Percentiles rank a stretch among this genome's conserved stretches.
Conservation (phyloP, 2,888 invertebrate species). For the Diarsia brunnea region DNA sequence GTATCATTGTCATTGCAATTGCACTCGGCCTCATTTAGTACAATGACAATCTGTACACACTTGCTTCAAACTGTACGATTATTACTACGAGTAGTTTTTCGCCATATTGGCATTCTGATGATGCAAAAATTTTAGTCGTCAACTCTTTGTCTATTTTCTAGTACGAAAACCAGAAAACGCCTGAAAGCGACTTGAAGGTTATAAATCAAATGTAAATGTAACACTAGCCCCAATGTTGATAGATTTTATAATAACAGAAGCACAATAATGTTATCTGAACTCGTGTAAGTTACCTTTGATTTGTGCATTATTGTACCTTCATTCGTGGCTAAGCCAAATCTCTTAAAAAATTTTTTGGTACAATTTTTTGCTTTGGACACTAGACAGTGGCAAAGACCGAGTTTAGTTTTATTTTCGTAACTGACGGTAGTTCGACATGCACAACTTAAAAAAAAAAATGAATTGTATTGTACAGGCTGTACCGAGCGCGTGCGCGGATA, state of each 20-base stretch:
- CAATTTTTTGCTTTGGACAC: too few relatives aligned
- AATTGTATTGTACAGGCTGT: too few relatives aligned
- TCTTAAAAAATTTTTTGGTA: not conserved
- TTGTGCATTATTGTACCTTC: not conserved
- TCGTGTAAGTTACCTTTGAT: constrained; percentile 15
- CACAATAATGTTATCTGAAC: constrained; percentile 13
- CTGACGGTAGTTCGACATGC: too few relatives aligned
- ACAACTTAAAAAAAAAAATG: too few relatives aligned
- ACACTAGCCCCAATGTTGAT: constrained; percentile 2
- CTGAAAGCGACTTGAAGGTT: constrained; percentile 1
- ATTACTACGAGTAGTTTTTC: not conserved
- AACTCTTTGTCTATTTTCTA: not conserved
- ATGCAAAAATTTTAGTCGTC: not conserved
- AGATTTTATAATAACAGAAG: not conserved
- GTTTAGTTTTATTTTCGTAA: too few relatives aligned
- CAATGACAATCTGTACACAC: too few relatives aligned
- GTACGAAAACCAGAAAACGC: not conserved
- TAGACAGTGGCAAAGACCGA: too few relatives aligned
- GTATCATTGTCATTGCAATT: too few relatives aligned
- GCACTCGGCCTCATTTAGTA: not conserved
- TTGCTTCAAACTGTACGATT: not conserved
- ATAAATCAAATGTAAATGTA: constrained; percentile 6
- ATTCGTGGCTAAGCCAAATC: not conserved
- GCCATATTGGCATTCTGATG: not conserved
- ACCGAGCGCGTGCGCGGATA: too few relatives aligned